Conservation (phyloP, 2,797 vertebrate species). For the Chromobotia macracanthus region DNA sequence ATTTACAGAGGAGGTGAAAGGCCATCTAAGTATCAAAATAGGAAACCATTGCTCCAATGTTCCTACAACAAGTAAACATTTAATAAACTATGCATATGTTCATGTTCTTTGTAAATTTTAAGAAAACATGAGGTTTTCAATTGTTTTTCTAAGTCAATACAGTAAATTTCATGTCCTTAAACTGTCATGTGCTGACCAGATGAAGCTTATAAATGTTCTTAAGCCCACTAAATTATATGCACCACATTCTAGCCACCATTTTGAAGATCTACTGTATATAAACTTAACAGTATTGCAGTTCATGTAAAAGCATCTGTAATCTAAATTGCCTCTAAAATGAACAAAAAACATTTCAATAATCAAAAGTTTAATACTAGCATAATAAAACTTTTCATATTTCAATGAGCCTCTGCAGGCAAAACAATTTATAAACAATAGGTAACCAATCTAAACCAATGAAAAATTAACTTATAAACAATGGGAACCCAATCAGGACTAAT, state of each 20-base stretch:
- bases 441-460: neutral
- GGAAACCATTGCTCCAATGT: neutral
- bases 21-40: too few relatives aligned
- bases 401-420: neutral
- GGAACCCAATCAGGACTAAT: neutral
- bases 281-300: too few relatives aligned
- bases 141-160: neutral
- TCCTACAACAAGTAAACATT: neutral
- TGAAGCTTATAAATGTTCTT: conserved; percentile 8
- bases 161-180: neutral
- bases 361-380: neutral
- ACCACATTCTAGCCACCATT: neutral
- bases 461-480: too few relatives aligned
- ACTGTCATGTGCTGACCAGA: neutral
- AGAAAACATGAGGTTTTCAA: neutral
- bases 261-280: neutral
- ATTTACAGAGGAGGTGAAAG: neutral
- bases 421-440: neutral
- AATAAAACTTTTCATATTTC: too few relatives aligned
- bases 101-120: neutral
- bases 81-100: neutral
- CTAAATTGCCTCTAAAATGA: neutral
- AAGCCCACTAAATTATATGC: neutral
- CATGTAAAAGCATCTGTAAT: too few relatives aligned
- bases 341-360: neutral